Percentiles rank a stretch among this genome's conserved stretches.
Evolutionary conservation across 53 echinoderm and acorn worm genomes (phyloP).

Genomic region (Mesocentrotus franciscanus): DNA sequence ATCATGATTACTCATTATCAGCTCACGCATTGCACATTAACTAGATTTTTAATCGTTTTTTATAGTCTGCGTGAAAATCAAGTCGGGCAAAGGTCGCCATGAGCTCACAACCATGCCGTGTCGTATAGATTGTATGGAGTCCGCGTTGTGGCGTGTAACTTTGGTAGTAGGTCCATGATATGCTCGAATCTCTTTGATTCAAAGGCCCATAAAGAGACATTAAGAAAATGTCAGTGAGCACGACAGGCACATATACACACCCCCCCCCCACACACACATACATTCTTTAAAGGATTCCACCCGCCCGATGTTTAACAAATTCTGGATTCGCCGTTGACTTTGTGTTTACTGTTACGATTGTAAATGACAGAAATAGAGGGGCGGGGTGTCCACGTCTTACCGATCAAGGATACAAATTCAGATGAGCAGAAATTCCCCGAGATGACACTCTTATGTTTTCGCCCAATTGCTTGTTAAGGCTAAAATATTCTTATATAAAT

Average conservation of each 20-base stretch:
- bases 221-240: neutral
- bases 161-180: neutral
- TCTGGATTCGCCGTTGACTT: too few species aligned
- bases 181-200: neutral
- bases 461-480: neutral
- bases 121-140: neutral
- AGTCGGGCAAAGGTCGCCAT: neutral
- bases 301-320: too few species aligned
- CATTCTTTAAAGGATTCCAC: neutral
- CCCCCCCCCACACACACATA: neutral
- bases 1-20: neutral
- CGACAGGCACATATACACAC: neutral
- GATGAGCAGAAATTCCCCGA: neutral
- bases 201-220: neutral
- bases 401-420: neutral
- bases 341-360: too few species aligned
- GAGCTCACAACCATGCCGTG: neutral
- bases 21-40: neutral
- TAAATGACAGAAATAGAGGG: too few species aligned
- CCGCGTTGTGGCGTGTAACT: too few species aligned
- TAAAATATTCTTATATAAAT: neutral
- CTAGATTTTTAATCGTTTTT: constrained; percentile 1
- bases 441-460: neutral
- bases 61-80: neutral
- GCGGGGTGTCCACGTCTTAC: too few species aligned